Evolutionary conservation across 2,113 vertebrate species (phyloP), one percentile per base, ranked within the genome.

Genomic region (Elachura formosa): DNA sequence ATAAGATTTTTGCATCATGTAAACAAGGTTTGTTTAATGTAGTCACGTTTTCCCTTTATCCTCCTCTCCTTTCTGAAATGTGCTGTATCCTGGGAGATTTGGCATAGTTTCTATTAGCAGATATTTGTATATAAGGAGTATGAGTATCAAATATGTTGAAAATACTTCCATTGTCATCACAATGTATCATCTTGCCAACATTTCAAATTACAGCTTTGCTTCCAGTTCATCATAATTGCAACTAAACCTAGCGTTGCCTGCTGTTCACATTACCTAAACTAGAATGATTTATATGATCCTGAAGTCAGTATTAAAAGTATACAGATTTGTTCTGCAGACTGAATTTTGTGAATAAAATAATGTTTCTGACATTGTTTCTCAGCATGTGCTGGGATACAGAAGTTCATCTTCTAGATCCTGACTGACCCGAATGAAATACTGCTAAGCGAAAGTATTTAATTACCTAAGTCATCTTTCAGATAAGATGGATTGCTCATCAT

Each of bases 201-300:
- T 62, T 84, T 74, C 26, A 78, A 8, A 59, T 38, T 67, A 48
- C n/a, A 93, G 24, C 6, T 84, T 84, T 26, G 59, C 26, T 93
- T 93, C 40, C 19, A 46, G 24, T 69, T 51, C n/a, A 61, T n/a
- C 12, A 3, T 66, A 51, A 74, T 14, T 62, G 20, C 9, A 84
- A 21, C 29, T 75, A 43, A 77, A 89, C 12, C 26, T 84, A 52
- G 4, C 0, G 0, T 46, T 49, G 34, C 1, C 1, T 67, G 24
- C 6, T 58, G 29, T 84, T 84, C 64, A 52, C 14, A 38, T 81
- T 29, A 55, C 20, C 56, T 85, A 75, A 81, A 71, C 6, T 6
- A 55, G 59, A 92, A 61, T 59, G 76, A 45, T 31, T 89, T 24
- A 0, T 40, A 41, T 0, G 0, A 74, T 17, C 16, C 18, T 66